phyloP scores from a whole-genome alignment of 2,113 vertebrate genomes.

The Ptilorrhoa leucosticta region DNA sequence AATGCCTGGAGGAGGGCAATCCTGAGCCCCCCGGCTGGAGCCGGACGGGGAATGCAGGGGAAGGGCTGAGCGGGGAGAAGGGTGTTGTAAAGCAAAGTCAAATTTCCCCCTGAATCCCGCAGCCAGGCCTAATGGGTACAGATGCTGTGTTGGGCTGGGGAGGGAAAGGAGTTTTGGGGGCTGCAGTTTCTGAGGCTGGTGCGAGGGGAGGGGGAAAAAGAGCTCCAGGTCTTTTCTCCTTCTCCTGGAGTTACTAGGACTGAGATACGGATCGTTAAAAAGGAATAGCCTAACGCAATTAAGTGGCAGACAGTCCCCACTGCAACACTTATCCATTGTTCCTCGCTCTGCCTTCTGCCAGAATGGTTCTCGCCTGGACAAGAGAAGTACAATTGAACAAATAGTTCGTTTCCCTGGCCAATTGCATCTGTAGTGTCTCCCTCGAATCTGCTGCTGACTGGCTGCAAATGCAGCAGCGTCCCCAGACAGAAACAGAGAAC shows the following conservation, averaged over 20 bases:
- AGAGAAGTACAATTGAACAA: slow-evolving; percentile 19
- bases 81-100: background rate
- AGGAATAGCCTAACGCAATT: background rate
- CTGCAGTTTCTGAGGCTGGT: background rate
- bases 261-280: background rate
- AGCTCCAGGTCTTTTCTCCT: background rate
- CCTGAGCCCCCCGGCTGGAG: background rate
- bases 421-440: background rate
- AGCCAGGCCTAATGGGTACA: background rate
- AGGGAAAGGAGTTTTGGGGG: background rate
- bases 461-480: background rate
- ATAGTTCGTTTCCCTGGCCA: slow-evolving; percentile 28
- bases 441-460: background rate
- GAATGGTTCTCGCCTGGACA: background rate
- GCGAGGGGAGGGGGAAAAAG: background rate
- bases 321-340: slow-evolving; percentile 28
- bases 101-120: background rate
- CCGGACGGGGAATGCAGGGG: background rate
- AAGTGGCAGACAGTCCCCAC: background rate
- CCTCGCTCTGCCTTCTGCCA: background rate
- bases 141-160: background rate
- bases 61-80: background rate
- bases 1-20: background rate
- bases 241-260: background rate
- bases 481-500: background rate